Evolutionary conservation across 2,113 vertebrate species (phyloP).

Genomic region (Potamarius usumacintae): DNA sequence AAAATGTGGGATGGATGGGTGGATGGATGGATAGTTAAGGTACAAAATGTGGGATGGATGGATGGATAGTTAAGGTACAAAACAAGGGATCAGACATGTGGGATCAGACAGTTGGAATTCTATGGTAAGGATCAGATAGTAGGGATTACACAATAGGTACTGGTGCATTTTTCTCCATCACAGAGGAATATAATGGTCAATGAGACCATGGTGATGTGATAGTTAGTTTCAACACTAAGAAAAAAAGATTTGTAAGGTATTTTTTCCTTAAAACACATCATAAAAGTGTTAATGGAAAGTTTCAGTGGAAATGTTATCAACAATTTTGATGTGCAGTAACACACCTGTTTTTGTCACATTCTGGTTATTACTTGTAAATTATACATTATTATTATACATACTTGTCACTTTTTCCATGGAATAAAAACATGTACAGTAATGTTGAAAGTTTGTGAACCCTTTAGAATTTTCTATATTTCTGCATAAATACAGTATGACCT

Average conservation of each 20-base stretch:
- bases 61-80: neutral
- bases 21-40: too few species aligned
- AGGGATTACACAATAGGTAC: neutral
- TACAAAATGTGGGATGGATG: too few species aligned
- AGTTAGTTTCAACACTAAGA: neutral
- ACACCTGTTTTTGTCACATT: neutral
- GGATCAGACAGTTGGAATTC: neutral
- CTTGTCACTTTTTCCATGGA: too few species aligned
- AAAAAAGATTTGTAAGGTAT: neutral
- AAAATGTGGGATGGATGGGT: too few species aligned
- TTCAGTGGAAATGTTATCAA: neutral
- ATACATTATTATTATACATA: neutral
- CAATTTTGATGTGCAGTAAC: neutral
- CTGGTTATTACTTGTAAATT: neutral
- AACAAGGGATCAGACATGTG: neutral
- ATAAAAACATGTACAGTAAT: too few species aligned
- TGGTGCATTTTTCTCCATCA: neutral
- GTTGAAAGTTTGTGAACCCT: too few species aligned
- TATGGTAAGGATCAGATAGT: neutral
- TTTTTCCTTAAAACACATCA: neutral
- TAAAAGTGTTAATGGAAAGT: neutral
- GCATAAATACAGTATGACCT: too few species aligned
- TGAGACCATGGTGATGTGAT: too few species aligned
- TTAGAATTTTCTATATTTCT: too few species aligned
- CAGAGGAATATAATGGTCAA: neutral